Evolutionary conservation across 2,113 vertebrate genomes (phyloP), one percentile per base, ranked within the genome.

Genomic region (Amphiprion ocellaris): DNA sequence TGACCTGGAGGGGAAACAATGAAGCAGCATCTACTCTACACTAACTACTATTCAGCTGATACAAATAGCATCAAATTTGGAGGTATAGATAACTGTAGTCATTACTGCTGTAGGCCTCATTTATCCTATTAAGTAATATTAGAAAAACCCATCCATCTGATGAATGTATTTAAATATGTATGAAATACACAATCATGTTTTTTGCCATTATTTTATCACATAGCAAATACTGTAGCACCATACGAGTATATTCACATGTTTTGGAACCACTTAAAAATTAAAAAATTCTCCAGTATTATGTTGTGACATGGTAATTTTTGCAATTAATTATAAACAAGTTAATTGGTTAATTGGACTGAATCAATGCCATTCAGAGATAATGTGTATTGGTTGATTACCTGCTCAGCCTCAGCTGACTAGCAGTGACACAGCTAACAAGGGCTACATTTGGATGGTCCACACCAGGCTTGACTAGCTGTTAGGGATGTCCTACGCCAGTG

Each of bases 1-100:
- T 84, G 90, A 91, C 89, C 90, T 33, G 74, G 23, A 79, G 6
- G 28, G 54, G 68, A 82, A 83, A 80, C 72, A 81, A 74, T 72
- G 69, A 73, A 59, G 71, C 41, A 23, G 55, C 63, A 33, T 55
- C 77, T 33, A 41, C 72, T 55, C 26, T 8, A 24, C 49, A 58
- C 21, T 19, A 0, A 28, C 47, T 64, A 19, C 64, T 68, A 79
- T 74, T 78, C 75, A 76, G 15, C 24, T 59, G 47, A 77, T 64
- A 76, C 52, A 37, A 58, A 59, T 55, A n/a, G 55, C 69, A 56
- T 66, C 54, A 16, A 61, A 33, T 63, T 21, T 63, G 19, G 7
- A 61, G 11, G 24, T 4, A 3, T 2, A 60, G 52, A 82, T 64
- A 16, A 58, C 19, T 11, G 55, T 44, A 33, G 65, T 11, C 23